Conservation (phyloP, 2,888 invertebrate genomes). For the Amorpha juglandis region DNA sequence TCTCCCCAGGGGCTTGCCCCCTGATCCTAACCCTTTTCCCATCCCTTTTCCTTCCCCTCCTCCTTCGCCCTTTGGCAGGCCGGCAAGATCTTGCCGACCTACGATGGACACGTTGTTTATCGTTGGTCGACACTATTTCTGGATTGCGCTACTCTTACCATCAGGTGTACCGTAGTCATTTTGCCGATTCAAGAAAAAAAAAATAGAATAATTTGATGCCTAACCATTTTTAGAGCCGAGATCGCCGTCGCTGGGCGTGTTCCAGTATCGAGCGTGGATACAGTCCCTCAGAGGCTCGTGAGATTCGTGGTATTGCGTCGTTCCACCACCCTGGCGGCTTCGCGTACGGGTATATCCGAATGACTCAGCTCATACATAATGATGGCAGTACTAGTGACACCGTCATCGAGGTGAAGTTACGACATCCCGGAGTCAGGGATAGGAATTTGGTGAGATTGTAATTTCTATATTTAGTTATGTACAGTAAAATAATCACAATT, state of each 20-base stretch:
- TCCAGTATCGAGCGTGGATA: conserved; percentile 94
- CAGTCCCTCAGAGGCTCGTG: conserved; percentile 93
- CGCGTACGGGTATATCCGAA: conserved; percentile 92
- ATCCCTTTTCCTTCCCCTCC: too few relatives aligned
- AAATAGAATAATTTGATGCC: background rate
- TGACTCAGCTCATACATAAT: conserved; percentile 94
- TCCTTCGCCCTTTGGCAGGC: too few relatives aligned
- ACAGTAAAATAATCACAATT: too few relatives aligned
- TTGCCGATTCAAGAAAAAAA: too few relatives aligned
- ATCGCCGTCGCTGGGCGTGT: conserved; percentile 91
- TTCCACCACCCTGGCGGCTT: conserved; percentile 95
- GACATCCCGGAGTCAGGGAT: conserved; percentile 94
- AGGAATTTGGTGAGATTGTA: conserved; percentile 86
- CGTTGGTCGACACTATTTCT: too few relatives aligned
- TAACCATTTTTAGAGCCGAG: conserved; percentile 60
- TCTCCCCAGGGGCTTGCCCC: too few relatives aligned
- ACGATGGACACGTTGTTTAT: too few relatives aligned
- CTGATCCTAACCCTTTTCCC: too few relatives aligned
- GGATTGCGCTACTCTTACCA: too few relatives aligned
- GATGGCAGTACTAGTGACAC: conserved; percentile 96
- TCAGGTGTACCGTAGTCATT: too few relatives aligned
- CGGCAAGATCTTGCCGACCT: too few relatives aligned
- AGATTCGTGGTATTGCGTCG: conserved; percentile 93
- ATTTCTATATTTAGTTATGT: too few relatives aligned
- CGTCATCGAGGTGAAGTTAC: conserved; percentile 93